phyloP scores from a whole-genome alignment of 2,113 vertebrate genomes.

The Boleophthalmus pectinirostris region DNA sequence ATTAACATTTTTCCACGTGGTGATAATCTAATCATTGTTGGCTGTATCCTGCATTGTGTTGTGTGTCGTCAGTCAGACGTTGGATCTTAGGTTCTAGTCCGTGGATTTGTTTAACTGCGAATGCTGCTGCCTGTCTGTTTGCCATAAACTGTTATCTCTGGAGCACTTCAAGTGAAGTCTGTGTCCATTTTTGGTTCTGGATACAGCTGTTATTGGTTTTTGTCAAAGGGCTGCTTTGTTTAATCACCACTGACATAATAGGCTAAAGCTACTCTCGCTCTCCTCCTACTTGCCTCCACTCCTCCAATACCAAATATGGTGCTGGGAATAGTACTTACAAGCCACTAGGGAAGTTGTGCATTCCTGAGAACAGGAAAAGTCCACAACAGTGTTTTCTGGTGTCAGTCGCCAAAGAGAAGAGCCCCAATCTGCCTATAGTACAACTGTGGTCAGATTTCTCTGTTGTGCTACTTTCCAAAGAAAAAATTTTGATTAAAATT shows the following conservation, averaged over 20 bases:
- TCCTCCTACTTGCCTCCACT: slow-evolving; percentile 72
- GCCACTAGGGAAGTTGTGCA: slow-evolving; percentile 73
- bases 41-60: slow-evolving; percentile 46
- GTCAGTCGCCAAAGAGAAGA: slow-evolving; percentile 25
- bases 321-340: slow-evolving; percentile 66
- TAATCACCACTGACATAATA: slow-evolving; percentile 71
- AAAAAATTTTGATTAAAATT: neutral
- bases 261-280: slow-evolving; percentile 53
- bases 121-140: slow-evolving; percentile 27
- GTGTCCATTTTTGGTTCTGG: slow-evolving; percentile 69
- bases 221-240: slow-evolving; percentile 63
- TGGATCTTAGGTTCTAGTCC: slow-evolving; percentile 11
- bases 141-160: slow-evolving; percentile 42
- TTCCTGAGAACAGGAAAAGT: slow-evolving; percentile 76
- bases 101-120: slow-evolving; percentile 10
- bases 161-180: slow-evolving; percentile 30
- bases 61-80: slow-evolving; percentile 21
- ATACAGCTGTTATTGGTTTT: slow-evolving; percentile 43
- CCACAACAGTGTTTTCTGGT: slow-evolving; percentile 52
- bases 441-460: slow-evolving; percentile 3
- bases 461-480: neutral
- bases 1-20: neutral
- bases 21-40: slow-evolving; percentile 19
- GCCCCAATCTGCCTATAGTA: slow-evolving; percentile 20
- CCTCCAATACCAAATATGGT: slow-evolving; percentile 81